Conservation (phyloP, 2,888 invertebrate genomes). For the Microchrysa polita region DNA sequence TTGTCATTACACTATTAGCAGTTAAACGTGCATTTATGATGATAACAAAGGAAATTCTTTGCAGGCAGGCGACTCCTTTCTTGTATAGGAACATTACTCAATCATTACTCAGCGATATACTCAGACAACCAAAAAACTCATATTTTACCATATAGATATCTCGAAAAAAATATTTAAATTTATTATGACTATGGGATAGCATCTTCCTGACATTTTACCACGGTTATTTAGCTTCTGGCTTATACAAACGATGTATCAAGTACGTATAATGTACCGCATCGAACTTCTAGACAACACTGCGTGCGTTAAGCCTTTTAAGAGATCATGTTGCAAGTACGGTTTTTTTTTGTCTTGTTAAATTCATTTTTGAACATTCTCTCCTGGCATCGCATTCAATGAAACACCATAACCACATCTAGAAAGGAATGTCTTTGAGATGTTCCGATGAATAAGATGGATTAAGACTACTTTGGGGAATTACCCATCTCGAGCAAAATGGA, state of each 20-base stretch:
- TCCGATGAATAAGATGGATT: conserved; percentile 44
- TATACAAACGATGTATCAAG: background rate
- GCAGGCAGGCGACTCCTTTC: too few relatives aligned
- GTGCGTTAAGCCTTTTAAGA: conserved; percentile 25
- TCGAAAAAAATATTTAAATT: conserved; percentile 13
- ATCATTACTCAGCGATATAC: background rate
- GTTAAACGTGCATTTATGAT: too few relatives aligned
- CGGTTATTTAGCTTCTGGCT: conserved; percentile 2
- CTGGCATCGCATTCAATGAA: background rate
- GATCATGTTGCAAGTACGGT: conserved; percentile 10
- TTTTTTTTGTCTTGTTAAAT: too few relatives aligned
- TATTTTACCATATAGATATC: conserved; percentile 18
- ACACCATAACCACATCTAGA: background rate
- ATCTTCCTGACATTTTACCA: conserved; percentile 2
- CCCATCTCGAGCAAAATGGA: background rate
- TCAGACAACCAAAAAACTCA: too few relatives aligned
- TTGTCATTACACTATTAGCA: too few relatives aligned
- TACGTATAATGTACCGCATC: background rate
- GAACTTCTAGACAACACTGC: background rate
- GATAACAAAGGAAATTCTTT: too few relatives aligned
- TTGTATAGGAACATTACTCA: too few relatives aligned
- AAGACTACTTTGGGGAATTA: conserved; percentile 17
- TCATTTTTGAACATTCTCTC: too few relatives aligned
- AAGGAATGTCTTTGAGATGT: conserved; percentile 34
- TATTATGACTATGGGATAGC: conserved; percentile 26